Conservation (phyloP, 2,797 vertebrate genomes). For the Phrynocephalus guinanensis region DNA sequence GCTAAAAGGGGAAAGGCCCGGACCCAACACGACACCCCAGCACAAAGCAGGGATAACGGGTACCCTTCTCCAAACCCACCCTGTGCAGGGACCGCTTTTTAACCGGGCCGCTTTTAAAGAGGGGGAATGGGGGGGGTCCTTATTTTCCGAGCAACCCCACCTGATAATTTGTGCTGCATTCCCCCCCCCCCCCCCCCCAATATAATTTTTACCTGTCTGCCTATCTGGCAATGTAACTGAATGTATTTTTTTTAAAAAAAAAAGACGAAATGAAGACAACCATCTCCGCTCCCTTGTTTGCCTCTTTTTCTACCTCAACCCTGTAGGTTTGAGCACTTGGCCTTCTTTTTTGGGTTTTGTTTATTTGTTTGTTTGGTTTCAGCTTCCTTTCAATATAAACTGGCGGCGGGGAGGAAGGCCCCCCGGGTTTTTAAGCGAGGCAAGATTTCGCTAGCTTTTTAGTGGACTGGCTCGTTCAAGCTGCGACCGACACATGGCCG, state of each 20-base stretch:
- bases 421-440: constrained; percentile 48
- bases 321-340: too few species aligned
- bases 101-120: too few species aligned
- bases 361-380: neutral
- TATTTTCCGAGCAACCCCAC: too few species aligned
- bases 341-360: too few species aligned
- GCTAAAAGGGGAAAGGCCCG: neutral
- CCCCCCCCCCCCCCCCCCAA: too few species aligned
- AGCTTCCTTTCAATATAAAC: constrained; percentile 24
- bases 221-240: neutral
- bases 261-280: neutral
- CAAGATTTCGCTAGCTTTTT: constrained; percentile 51
- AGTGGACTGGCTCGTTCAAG: neutral
- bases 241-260: neutral
- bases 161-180: too few species aligned
- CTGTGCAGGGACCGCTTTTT: too few species aligned
- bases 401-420: constrained; percentile 52
- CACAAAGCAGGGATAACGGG: too few species aligned
- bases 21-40: too few species aligned
- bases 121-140: too few species aligned
- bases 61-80: too few species aligned
- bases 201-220: neutral
- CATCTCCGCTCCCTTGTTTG: neutral
- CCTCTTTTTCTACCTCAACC: too few species aligned
- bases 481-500: constrained; percentile 24